Base-by-base conservation (phyloP, 2,797 vertebrate species). In the Liparis tanakae region DNA sequence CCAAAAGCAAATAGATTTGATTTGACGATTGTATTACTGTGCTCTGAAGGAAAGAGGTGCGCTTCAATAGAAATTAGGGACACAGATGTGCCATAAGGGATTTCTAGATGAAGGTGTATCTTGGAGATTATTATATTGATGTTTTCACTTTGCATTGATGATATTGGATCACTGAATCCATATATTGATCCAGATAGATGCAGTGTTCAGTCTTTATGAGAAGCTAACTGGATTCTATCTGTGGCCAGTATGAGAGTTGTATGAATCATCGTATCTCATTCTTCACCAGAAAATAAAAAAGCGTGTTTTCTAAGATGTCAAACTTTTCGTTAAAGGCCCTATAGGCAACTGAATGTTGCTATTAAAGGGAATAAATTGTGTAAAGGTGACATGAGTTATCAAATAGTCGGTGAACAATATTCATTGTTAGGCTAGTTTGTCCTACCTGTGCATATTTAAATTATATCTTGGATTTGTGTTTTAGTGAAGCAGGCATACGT, bases 381-480 rank as follows among this genome's bases (percentile, higher is more conserved):
- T 70, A 53, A 60, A 20, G 30, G 37, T 64, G 53, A 7, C 30
- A 61, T 73, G 76, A 43, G 57, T 70, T 72, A 48, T 10, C 12
- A 64, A 14, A n/a, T 58, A 25, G 44, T 67, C 44, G 22, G 51
- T 67, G 14, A 20, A 43, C 72, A 53, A 61, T 1, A 61, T 55
- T 1, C 13, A 25, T 54, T 8, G 13, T 14, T 33, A 48, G 46
- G 46, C 51, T 53, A 15, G 5, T 66, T 33, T 67, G 18, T 82
- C 65, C 58, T 59, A 51, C 62, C 50, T 85, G 62, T 74, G 62
- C 43, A 59, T 53, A 79, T 78, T 74, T 67, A 15, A 77, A 54
- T 77, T 53, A 6, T 67, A 44, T 68, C 37, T 67, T 73, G 43
- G 65, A 78, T 74, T 62, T 79, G 68, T 85, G 69, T 76, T 80